Percentiles rank a stretch among this genome's conserved stretches.
Evolutionary conservation across 2,113 vertebrate genomes (phyloP).

Genomic region (Microtus ochrogaster): DNA sequence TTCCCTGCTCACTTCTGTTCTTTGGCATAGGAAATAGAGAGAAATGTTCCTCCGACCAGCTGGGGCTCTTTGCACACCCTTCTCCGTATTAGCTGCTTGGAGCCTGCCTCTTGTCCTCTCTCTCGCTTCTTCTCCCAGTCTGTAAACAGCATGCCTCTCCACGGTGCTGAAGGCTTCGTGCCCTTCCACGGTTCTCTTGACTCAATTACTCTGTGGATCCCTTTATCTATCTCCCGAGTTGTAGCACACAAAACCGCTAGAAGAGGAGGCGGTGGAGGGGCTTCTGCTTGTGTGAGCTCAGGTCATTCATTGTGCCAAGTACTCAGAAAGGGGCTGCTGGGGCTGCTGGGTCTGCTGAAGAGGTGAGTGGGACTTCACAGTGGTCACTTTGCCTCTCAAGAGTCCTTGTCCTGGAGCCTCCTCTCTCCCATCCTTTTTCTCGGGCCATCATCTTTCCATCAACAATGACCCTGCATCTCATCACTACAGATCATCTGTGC

Average conservation of each 20-base stretch:
- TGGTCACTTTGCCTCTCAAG: background rate
- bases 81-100: conserved; percentile 41
- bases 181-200: conserved; percentile 3
- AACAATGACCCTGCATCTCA: background rate
- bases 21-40: conserved; percentile 1
- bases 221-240: background rate
- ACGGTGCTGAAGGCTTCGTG: background rate
- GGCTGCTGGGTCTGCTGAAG: background rate
- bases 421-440: background rate
- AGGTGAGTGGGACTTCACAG: background rate
- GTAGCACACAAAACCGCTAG: background rate
- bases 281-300: background rate
- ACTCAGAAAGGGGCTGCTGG: background rate
- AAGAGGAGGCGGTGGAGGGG: background rate
- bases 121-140: conserved; percentile 52
- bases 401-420: rapidly evolving
- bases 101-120: conserved; percentile 53
- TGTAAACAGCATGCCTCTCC: background rate
- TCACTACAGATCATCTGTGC: background rate
- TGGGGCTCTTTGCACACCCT: background rate
- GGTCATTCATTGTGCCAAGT: background rate
- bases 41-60: background rate
- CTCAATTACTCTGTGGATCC: conserved; percentile 19
- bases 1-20: conserved; percentile 46
- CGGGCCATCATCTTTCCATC: background rate